Base-by-base conservation (phyloP, 53 echinoderm and acorn worm genomes). In the Arbacia lixula region DNA sequence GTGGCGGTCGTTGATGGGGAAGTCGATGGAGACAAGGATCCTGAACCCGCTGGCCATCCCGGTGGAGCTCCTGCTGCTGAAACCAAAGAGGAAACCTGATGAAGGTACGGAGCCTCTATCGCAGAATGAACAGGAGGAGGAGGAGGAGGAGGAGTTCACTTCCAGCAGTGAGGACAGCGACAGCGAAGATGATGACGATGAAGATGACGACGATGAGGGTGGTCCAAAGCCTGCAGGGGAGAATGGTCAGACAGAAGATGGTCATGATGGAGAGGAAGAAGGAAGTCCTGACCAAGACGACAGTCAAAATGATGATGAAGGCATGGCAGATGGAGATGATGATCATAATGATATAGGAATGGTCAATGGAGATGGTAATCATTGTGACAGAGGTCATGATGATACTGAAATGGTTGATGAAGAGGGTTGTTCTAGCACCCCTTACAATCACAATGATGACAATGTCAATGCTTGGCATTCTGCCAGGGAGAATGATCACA, bases 41-140 rank as follows among this genome's bases (percentile, higher is more conserved):
- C 54, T 77, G 64, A 81, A 81, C 21, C 82, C 82, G 2, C 50
- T 81, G 1, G 41, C 46, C 19, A 81, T 81, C 12, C 82, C 82
- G 0, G 82, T 42, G 4, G 49, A 64, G 29, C 61, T 81, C 62
- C 64, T 81, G 50, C 43, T 43, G 11, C 43, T 81, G 0, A 42
- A 50, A 46, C 43, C 63, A 0, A 46, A 8, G 46, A 10, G 8
- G 8, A 14, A 14, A 46, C n/a, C n/a, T n/a, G n/a, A n/a, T n/a
- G n/a, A n/a, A n/a, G n/a, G n/a, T n/a, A n/a, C n/a, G n/a, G n/a
- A n/a, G n/a, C n/a, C n/a, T n/a, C n/a, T n/a, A 46, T 10, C 46
- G 14, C 8, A 46, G 46, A 46, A 46, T 14, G 14, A 46, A 14
- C 8, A 46, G 46, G 46, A 14, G 14, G 8, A 46, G 14, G 8